Percentiles rank a stretch among this genome's conserved stretches.
Conservation (phyloP, 2,797 vertebrate genomes). For the Megaceryle alcyon region DNA sequence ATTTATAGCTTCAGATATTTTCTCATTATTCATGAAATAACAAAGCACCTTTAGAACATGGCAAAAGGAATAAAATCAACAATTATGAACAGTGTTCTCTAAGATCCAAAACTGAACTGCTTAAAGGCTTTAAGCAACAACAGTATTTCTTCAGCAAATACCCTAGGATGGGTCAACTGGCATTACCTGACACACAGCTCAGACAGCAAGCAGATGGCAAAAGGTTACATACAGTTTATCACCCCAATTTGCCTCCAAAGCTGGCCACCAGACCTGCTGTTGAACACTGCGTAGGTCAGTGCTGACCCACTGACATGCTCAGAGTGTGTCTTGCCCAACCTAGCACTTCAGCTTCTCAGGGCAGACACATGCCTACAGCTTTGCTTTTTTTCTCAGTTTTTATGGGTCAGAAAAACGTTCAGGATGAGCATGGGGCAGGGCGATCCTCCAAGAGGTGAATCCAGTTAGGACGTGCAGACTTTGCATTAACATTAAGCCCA, state of each 20-base stretch:
- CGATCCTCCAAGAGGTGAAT: neutral
- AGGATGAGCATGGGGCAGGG: neutral
- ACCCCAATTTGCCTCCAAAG: slow-evolving; percentile 72
- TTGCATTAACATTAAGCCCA: neutral
- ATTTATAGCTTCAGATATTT: neutral
- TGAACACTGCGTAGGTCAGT: neutral
- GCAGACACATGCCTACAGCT: rapidly evolving
- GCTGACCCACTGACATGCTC: neutral
- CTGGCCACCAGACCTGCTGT: slow-evolving; percentile 31
- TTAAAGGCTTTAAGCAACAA: neutral
- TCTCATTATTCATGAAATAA: neutral
- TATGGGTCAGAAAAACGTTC: neutral
- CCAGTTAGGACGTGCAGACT: neutral
- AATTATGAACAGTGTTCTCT: neutral
- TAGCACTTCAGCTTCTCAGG: neutral
- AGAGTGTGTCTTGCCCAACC: neutral
- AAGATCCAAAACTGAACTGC: neutral
- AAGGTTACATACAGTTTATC: slow-evolving; percentile 4
- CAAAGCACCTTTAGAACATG: neutral
- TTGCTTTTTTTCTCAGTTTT: neutral
- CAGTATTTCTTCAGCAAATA: neutral
- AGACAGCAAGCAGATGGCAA: slow-evolving; percentile 74
- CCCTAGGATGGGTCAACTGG: neutral
- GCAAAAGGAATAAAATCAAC: neutral
- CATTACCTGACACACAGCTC: neutral